Base-by-base conservation (phyloP, 2,797 vertebrate genomes). In the Agapornis canus region DNA sequence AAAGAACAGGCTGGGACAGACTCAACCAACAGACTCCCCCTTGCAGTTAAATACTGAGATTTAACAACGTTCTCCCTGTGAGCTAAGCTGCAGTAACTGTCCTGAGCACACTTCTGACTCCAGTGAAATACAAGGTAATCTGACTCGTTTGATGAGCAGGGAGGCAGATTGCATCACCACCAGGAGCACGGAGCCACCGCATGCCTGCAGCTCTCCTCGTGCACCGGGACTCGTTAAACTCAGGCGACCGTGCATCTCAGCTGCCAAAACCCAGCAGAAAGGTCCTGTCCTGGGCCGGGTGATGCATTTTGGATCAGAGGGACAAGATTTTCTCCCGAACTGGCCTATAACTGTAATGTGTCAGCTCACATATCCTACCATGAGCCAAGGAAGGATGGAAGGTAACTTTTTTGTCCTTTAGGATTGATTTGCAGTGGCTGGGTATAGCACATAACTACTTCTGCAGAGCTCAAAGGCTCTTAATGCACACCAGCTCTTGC, bases 401-500 rank as follows among this genome's bases (percentile, higher is more conserved):
- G 43, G 21, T 32, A 60, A 40, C 20, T 25, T 57, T 75, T 71
- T 59, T 70, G n/a, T 70, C 25, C 35, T 32, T 84, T 57, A 47
- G 40, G 21, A 64, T 3, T 63, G 76, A 51, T 82, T 70, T 66
- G 32, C 14, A 5, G 21, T 52, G 52, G 17, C 77, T 84, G 48
- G 5, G 52, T 64, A 80, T 42, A 85, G 45, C 31, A 86, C 22
- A 29, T 89, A 76, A 88, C 43, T 79, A 59, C 48, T 95, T 92
- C 68, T 94, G 70, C 91, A 94, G 87, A 89, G 61, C 59, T 63
- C 57, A 54, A 47, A 88, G 63, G 20, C 40, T 75, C n/a, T 63
- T 82, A 72, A 80, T 13, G 35, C 1, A 0, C 56, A 76, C 5
- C 22, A 92, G 17, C 35, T 89, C 91, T 72, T 88, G 87, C 85